Conservation (phyloP, 1,140 invertebrate species). For the Phenacoccus solenopsis region DNA sequence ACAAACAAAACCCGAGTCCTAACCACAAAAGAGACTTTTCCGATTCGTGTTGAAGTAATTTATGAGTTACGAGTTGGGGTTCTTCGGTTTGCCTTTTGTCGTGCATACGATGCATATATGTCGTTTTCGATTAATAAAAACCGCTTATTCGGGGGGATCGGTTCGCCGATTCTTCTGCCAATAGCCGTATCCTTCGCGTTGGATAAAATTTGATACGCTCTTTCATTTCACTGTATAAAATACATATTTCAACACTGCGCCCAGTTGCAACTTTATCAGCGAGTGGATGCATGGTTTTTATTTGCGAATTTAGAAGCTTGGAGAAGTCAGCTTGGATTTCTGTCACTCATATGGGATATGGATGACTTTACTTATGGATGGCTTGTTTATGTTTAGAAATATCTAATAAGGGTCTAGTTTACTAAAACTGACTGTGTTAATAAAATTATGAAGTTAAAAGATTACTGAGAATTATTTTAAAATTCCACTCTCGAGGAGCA, state of each 20-base stretch:
- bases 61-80: not conserved
- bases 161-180: not conserved
- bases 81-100: not conserved
- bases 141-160: not conserved
- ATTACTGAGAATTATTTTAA: too few species aligned
- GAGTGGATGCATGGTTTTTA: not conserved
- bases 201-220: not conserved
- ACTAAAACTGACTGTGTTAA: too few species aligned
- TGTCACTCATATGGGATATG: too few species aligned
- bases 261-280: not conserved
- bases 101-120: not conserved
- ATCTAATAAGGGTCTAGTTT: too few species aligned
- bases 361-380: too few species aligned
- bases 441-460: too few species aligned
- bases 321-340: too few species aligned
- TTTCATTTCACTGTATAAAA: not conserved
- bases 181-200: not conserved
- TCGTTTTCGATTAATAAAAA: not conserved
- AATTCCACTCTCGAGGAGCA: too few species aligned
- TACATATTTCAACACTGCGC: not conserved
- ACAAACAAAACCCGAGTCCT: not conserved
- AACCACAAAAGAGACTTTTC: conserved; percentile 1
- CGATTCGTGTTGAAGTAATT: not conserved
- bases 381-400: too few species aligned
- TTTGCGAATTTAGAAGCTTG: not conserved